Conservation (phyloP, 2,797 vertebrate genomes). For the Sternarchorhynchus goeldii region DNA sequence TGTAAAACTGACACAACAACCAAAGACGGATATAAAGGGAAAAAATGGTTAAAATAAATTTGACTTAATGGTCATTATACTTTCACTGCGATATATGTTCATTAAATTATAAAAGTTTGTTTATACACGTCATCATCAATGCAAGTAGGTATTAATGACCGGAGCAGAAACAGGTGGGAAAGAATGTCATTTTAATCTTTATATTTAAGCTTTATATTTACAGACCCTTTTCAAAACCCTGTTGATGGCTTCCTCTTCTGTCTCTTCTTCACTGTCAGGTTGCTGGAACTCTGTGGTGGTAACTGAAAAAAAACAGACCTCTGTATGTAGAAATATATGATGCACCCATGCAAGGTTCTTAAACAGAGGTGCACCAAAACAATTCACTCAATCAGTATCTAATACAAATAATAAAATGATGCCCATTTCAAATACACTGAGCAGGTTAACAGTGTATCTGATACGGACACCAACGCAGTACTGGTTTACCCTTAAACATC, state of each 20-base stretch:
- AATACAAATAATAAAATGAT: too few species aligned
- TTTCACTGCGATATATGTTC: too few species aligned
- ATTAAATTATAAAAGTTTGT: too few species aligned
- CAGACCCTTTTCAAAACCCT: slow-evolving; percentile 88
- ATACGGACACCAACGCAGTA: too few species aligned
- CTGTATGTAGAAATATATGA: neutral
- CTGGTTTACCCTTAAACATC: too few species aligned
- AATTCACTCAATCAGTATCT: neutral
- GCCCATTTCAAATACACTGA: too few species aligned
- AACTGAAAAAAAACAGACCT: slow-evolving; percentile 72
- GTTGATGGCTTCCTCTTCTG: slow-evolving; percentile 84
- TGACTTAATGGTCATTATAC: too few species aligned
- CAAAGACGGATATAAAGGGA: too few species aligned
- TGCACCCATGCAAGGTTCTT: neutral
- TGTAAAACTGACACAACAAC: neutral
- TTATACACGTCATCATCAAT: too few species aligned
- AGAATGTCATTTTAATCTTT: neutral
- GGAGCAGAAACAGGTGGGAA: neutral
- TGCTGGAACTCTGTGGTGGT: slow-evolving; percentile 79
- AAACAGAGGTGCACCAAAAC: neutral
- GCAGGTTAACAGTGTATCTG: too few species aligned
- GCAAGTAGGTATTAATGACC: slow-evolving; percentile 10
- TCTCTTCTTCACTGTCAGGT: slow-evolving; percentile 91
- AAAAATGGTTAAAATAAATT: too few species aligned
- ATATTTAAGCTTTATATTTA: neutral